phyloP scores from a whole-genome alignment of 2,888 invertebrate species.

The Carterocephalus palaemon region DNA sequence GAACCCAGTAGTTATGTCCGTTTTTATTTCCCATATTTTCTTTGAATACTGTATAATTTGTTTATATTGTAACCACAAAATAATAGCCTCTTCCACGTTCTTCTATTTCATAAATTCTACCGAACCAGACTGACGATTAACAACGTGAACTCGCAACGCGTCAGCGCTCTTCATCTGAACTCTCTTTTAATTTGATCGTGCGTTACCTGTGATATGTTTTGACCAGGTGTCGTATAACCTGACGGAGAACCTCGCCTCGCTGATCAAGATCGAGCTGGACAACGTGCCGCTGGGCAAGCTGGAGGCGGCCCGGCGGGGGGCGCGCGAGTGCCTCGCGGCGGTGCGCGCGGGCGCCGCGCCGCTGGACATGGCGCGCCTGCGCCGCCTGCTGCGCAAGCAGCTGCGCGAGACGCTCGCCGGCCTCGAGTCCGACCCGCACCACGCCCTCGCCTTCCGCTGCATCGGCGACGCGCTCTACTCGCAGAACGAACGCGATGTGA shows the following conservation, averaged over 20 bases:
- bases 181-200: too few relatives aligned
- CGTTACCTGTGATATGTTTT: too few relatives aligned
- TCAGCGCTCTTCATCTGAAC: too few relatives aligned
- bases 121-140: too few relatives aligned
- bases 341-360: constrained; percentile 59
- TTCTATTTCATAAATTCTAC: too few relatives aligned
- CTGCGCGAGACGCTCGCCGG: constrained; percentile 83
- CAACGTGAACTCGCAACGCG: too few relatives aligned
- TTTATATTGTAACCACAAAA: too few relatives aligned
- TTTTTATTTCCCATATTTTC: too few relatives aligned
- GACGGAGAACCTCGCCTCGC: constrained; percentile 84
- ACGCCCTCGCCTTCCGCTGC: constrained; percentile 85
- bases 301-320: constrained; percentile 77
- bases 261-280: constrained; percentile 84
- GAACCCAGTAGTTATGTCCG: too few relatives aligned
- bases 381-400: constrained; percentile 84
- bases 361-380: constrained; percentile 87
- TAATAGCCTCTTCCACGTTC: too few relatives aligned
- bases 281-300: constrained; percentile 86
- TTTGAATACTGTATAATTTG: too few relatives aligned
- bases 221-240: constrained; percentile 82
- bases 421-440: constrained; percentile 88
- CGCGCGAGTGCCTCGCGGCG: constrained; percentile 53
- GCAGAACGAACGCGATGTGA: constrained; percentile 84
- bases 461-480: constrained; percentile 93